A percentile compares a stretch with the other conserved stretches of the same genome.
Conservation (phyloP, 2,113 vertebrate genomes). For the Caracal caracal region DNA sequence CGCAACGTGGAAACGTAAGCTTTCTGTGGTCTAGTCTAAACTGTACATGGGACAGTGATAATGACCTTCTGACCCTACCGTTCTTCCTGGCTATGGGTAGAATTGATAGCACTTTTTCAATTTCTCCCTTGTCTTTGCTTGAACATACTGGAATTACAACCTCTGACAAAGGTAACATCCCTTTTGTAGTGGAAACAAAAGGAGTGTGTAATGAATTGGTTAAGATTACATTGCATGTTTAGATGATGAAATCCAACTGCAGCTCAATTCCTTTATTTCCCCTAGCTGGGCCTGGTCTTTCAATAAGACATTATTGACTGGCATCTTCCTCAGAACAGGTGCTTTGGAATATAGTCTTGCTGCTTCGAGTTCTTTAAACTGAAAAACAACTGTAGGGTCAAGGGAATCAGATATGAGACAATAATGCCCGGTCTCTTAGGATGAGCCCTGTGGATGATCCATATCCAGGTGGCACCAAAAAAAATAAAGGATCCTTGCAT, state of each 20-base stretch:
- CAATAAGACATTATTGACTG: conserved; percentile 73
- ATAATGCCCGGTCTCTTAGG: neutral
- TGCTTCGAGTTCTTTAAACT: conserved; percentile 60
- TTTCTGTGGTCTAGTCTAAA: conserved; percentile 77
- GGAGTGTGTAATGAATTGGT: conserved; percentile 74
- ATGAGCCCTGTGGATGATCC: neutral
- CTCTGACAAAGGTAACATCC: conserved; percentile 82
- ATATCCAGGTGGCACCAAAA: neutral
- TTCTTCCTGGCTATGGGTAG: conserved; percentile 72
- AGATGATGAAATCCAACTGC: conserved; percentile 72
- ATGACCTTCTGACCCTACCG: conserved; percentile 80
- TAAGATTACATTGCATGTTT: conserved; percentile 65
- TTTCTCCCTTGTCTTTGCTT: conserved; percentile 78
- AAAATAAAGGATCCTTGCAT: neutral
- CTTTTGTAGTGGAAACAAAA: conserved; percentile 84
- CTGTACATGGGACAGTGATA: conserved; percentile 75
- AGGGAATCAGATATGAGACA: conserved; percentile 21
- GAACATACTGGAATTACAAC: conserved; percentile 81
- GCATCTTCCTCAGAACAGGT: conserved; percentile 71
- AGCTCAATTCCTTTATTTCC: conserved; percentile 73
- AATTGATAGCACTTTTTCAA: conserved; percentile 80
- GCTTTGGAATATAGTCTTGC: conserved; percentile 67
- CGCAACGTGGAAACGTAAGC: conserved; percentile 71
- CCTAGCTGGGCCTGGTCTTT: conserved; percentile 63
- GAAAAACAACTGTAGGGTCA: conserved; percentile 24